Evolutionary conservation across 2,888 invertebrate species (phyloP).

Genomic region (Agrypnus murinus): DNA sequence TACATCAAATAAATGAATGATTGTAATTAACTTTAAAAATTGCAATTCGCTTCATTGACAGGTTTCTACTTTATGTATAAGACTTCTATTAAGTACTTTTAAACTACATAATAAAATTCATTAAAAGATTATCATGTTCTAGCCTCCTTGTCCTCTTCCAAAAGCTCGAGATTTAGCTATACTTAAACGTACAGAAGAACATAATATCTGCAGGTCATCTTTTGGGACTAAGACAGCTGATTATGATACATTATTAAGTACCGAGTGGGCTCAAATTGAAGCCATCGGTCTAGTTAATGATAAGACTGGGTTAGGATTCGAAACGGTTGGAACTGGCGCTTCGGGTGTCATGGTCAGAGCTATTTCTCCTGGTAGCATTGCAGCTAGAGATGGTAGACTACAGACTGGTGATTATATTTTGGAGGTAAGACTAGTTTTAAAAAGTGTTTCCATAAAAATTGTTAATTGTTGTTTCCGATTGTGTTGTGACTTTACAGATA

Average conservation of each 20-base stretch:
- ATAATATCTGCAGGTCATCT: slow-evolving; percentile 73
- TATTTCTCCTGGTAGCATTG: slow-evolving; percentile 97
- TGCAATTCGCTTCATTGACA: too few relatives aligned
- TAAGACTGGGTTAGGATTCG: slow-evolving; percentile 98
- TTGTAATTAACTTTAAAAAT: too few relatives aligned
- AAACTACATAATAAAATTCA: too few relatives aligned
- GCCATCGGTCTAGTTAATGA: slow-evolving; percentile 98
- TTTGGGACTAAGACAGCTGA: slow-evolving; percentile 81
- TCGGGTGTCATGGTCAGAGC: slow-evolving; percentile 99
- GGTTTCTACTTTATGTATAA: too few relatives aligned
- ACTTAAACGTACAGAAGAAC: slow-evolving; percentile 71
- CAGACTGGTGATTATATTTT: slow-evolving; percentile 99
- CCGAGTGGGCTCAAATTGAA: slow-evolving; percentile 98
- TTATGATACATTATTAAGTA: slow-evolving; percentile 82
- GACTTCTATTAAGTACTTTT: too few relatives aligned
- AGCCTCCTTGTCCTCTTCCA: too few relatives aligned
- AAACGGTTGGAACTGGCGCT: slow-evolving; percentile 97
- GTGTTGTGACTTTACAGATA: slow-evolving; percentile 82
- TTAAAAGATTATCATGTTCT: too few relatives aligned
- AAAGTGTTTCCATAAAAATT: too few relatives aligned
- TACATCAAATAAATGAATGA: too few relatives aligned
- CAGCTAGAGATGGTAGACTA: slow-evolving; percentile 96
- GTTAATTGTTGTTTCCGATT: too few relatives aligned
- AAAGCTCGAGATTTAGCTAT: slow-evolving; percentile 79
- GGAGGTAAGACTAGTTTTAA: too few relatives aligned